These are phyloP conservation scores for Biston betularia DNA, from an alignment of 2,888 invertebrate genomes.

Conservation along the genomic window DNA sequence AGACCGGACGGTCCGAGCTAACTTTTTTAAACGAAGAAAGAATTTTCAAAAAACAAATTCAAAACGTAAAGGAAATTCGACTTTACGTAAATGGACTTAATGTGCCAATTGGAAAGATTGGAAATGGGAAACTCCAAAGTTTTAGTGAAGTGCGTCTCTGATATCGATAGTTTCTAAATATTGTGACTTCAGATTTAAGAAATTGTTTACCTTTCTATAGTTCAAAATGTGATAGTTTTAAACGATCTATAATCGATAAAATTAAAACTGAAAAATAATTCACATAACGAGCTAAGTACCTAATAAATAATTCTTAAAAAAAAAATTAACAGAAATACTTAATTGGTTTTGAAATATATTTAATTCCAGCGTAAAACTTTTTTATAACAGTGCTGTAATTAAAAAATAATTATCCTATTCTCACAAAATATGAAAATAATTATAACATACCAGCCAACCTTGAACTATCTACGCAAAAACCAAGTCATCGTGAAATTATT, in stretches of 20 bases:
- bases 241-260: neutral
- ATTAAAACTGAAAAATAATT: no score
- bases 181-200: neutral
- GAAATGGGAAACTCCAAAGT: neutral
- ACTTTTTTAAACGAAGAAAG: slow-evolving; percentile 1
- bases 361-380: no score
- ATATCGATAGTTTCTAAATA: slow-evolving; percentile 6
- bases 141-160: slow-evolving; percentile 25
- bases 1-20: slow-evolving; percentile 43
- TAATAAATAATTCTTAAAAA: no score
- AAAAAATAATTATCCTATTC: neutral
- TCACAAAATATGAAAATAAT: neutral
- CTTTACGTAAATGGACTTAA: neutral
- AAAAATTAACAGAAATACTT: no score
- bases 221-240: neutral
- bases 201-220: neutral
- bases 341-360: no score
- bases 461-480: slow-evolving; percentile 5
- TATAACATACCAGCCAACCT: neutral
- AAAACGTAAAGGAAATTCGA: slow-evolving; percentile 19
- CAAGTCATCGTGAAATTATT: neutral
- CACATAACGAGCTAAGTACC: no score
- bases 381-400: neutral
- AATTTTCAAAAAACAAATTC: slow-evolving; percentile 15
- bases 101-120: slow-evolving; percentile 15